Conservation (phyloP, 1,140 invertebrate genomes). For the Pissodes strobi region DNA sequence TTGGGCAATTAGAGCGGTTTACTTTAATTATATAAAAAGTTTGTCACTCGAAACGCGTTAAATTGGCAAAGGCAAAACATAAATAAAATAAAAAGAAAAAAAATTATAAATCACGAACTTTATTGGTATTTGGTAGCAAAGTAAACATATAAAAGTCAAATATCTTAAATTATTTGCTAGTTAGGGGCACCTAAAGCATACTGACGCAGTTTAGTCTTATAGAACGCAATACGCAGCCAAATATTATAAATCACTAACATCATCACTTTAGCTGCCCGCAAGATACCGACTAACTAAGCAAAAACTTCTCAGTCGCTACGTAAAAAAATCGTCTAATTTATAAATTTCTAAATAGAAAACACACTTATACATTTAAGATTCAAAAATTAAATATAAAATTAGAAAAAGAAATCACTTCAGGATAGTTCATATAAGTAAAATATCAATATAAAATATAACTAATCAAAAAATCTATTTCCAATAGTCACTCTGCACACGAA, state of each 20-base stretch:
- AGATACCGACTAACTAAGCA: constrained; percentile 42
- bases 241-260: constrained; percentile 36
- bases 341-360: constrained; percentile 55
- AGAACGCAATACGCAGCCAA: no score
- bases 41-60: no score
- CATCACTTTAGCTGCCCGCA: constrained; percentile 36
- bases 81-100: no score
- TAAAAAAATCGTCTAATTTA: constrained; percentile 48
- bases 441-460: constrained; percentile 55
- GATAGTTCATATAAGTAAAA: constrained; percentile 47
- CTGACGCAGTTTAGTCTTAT: constrained; percentile 47
- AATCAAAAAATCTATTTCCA: constrained; percentile 54
- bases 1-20: no score
- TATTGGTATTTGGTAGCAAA: constrained; percentile 58
- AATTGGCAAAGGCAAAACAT: no score
- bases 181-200: constrained; percentile 34
- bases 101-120: constrained; percentile 57
- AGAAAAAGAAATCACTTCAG: constrained; percentile 49
- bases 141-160: constrained; percentile 52
- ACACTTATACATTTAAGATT: constrained; percentile 55
- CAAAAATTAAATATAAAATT: constrained; percentile 54
- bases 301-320: constrained; percentile 46
- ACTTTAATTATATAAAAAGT: no score
- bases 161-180: constrained; percentile 48
- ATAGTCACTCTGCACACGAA: constrained; percentile 55